phyloP scores from a whole-genome alignment of 2,888 invertebrate genomes.

The Dromius quadrimaculatus region DNA sequence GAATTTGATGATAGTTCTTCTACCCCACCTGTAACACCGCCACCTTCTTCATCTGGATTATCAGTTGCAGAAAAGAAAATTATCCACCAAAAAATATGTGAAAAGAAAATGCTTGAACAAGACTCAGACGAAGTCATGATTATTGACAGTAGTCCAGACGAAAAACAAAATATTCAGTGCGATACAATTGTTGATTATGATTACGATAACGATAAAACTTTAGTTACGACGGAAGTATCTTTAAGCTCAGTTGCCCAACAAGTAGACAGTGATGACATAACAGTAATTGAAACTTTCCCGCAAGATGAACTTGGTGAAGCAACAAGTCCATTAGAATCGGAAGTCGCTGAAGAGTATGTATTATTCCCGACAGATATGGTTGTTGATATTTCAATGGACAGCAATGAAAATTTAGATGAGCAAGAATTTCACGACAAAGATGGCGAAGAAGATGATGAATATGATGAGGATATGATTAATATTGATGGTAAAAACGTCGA shows the following conservation, averaged over 20 bases:
- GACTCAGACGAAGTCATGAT: slow-evolving; percentile 59
- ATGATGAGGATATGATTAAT: slow-evolving; percentile 60
- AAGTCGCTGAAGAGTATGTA: slow-evolving; percentile 74
- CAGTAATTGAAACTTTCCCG: slow-evolving; percentile 71
- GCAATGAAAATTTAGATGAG: slow-evolving; percentile 69
- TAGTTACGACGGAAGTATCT: slow-evolving; percentile 72
- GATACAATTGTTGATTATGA: slow-evolving; percentile 72
- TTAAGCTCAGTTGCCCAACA: slow-evolving; percentile 72
- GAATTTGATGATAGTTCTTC: slow-evolving; percentile 73
- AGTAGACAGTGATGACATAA: slow-evolving; percentile 71
- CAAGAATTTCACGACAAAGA: slow-evolving; percentile 64
- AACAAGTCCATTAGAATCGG: slow-evolving; percentile 72
- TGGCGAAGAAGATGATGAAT: slow-evolving; percentile 62
- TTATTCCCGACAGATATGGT: slow-evolving; percentile 74
- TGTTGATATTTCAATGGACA: slow-evolving; percentile 70
- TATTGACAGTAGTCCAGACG: slow-evolving; percentile 60
- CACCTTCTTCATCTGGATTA: slow-evolving; percentile 57
- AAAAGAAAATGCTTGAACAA: slow-evolving; percentile 58
- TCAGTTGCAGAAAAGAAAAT: slow-evolving; percentile 57
- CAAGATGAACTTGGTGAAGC: slow-evolving; percentile 71
- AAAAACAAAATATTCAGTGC: slow-evolving; percentile 65
- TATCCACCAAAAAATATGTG: slow-evolving; percentile 56
- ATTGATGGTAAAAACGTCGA: slow-evolving; percentile 59
- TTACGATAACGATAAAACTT: slow-evolving; percentile 71
- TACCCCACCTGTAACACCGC: slow-evolving; percentile 70